These are phyloP conservation scores for Oreortyx pictus DNA, from an alignment of 2,797 vertebrate species.

Conservation along the genomic window DNA sequence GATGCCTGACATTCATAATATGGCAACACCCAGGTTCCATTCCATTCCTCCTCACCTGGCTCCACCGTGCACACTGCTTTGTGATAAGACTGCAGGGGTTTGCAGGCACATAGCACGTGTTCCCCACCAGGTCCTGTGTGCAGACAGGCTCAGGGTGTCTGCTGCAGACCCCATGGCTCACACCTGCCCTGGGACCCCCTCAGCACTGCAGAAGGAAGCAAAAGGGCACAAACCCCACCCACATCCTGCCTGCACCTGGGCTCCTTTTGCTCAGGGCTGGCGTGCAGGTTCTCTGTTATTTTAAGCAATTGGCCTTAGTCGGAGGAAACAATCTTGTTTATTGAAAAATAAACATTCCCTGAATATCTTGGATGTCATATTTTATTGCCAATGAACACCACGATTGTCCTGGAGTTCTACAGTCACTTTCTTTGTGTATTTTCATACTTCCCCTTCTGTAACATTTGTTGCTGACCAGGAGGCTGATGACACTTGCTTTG, in stretches of 20 bases:
- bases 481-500: not conserved
- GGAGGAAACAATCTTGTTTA: not conserved
- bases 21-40: rapidly evolving
- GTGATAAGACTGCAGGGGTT: not conserved
- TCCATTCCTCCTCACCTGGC: not conserved
- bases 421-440: rapidly evolving
- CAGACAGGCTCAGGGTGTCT: rapidly evolving
- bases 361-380: rapidly evolving
- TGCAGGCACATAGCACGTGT: not conserved
- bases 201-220: rapidly evolving
- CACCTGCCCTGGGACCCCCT: not conserved
- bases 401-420: not conserved
- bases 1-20: not conserved
- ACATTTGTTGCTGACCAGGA: not conserved
- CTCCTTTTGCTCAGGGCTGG: rapidly evolving
- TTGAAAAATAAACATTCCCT: not conserved
- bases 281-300: rapidly evolving
- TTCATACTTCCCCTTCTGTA: not conserved
- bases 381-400: not conserved
- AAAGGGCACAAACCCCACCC: not conserved
- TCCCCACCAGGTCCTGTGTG: not conserved
- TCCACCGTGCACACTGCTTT: not conserved
- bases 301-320: not conserved
- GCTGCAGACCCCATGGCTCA: not conserved
- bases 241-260: rapidly evolving